Evolutionary conservation across 2,113 vertebrate genomes (phyloP).

Genomic region (Labeo rohita): DNA sequence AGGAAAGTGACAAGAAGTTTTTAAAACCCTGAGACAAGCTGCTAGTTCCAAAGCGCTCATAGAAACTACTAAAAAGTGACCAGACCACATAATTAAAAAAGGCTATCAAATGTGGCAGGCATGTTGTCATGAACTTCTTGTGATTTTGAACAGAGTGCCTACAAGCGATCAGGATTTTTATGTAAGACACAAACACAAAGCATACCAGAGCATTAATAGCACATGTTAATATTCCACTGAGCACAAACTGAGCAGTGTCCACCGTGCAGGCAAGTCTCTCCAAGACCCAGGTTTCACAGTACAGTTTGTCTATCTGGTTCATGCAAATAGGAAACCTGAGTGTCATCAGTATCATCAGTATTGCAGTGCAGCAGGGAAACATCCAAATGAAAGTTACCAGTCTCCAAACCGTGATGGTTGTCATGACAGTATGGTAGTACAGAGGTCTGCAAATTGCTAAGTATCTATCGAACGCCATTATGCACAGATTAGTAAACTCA

Average conservation of each 20-base stretch:
- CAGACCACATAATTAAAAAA: slow-evolving; percentile 23
- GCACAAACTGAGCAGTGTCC: slow-evolving; percentile 28
- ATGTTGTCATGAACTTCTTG: slow-evolving; percentile 32
- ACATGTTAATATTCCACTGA: slow-evolving; percentile 4
- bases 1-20: slow-evolving; percentile 32
- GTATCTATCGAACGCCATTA: slow-evolving; percentile 43
- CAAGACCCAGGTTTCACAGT: slow-evolving; percentile 25
- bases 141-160: slow-evolving; percentile 19
- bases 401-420: neutral
- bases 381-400: slow-evolving; percentile 26
- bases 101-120: slow-evolving; percentile 41
- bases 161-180: slow-evolving; percentile 33
- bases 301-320: slow-evolving; percentile 19
- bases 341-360: neutral
- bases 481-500: slow-evolving; percentile 29
- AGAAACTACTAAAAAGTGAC: slow-evolving; percentile 12
- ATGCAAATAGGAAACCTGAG: slow-evolving; percentile 15
- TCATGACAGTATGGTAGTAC: slow-evolving; percentile 27
- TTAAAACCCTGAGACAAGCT: neutral
- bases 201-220: slow-evolving; percentile 1
- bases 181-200: slow-evolving; percentile 27
- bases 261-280: slow-evolving; percentile 16
- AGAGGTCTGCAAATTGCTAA: slow-evolving; percentile 32
- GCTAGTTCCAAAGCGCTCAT: neutral
- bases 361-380: slow-evolving; percentile 38